These are phyloP conservation scores for Eupithecia centaureata DNA, from an alignment of 2,888 invertebrate species.

Conservation along the genomic window DNA sequence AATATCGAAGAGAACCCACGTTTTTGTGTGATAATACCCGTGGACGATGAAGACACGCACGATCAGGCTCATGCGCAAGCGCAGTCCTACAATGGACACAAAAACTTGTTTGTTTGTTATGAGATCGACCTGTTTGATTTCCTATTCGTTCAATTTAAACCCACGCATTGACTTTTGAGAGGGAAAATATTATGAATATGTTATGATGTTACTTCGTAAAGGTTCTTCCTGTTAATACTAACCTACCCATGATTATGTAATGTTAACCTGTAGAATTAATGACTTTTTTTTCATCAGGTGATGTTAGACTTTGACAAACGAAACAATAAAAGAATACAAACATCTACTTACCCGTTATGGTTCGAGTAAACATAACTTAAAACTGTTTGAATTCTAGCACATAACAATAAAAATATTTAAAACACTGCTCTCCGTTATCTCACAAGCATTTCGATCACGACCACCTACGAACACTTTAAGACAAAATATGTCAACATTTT, in stretches of 20 bases:
- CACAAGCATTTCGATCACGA: background rate
- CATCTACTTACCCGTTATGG: background rate
- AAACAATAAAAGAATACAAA: background rate
- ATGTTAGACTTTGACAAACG: background rate
- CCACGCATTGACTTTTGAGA: slow-evolving; percentile 1
- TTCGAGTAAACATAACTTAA: background rate
- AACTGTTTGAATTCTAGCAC: background rate
- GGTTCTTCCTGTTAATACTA: background rate
- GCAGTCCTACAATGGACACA: slow-evolving; percentile 5
- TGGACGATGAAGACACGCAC: slow-evolving; percentile 42
- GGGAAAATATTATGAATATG: background rate
- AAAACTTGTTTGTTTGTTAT: slow-evolving; percentile 20
- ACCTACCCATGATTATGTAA: background rate
- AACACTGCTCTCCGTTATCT: background rate
- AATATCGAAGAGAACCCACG: slow-evolving; percentile 34
- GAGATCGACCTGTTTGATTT: slow-evolving; percentile 15
- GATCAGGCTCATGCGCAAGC: slow-evolving; percentile 38
- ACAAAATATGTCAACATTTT: background rate
- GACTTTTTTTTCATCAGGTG: too few species aligned
- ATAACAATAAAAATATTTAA: background rate
- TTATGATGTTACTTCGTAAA: background rate
- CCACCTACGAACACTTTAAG: slow-evolving; percentile 1
- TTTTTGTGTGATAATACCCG: slow-evolving; percentile 45
- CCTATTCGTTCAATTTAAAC: background rate
- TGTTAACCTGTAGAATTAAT: background rate